Percentiles rank a stretch among this genome's conserved stretches.
phyloP scores from a whole-genome alignment of 2,797 vertebrate species.

The Onychomys arenicola region DNA sequence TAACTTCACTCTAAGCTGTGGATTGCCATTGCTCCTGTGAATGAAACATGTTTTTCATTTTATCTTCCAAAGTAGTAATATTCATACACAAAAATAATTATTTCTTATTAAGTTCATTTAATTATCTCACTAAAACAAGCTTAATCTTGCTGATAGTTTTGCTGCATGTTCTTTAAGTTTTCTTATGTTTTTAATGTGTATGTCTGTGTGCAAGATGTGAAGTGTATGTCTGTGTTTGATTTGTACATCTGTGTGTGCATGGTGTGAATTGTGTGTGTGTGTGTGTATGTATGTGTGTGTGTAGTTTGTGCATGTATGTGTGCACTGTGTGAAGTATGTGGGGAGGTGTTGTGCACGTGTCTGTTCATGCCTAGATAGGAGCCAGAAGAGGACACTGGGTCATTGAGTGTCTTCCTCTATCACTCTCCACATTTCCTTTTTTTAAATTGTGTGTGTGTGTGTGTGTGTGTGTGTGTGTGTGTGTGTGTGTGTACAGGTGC shows the following conservation, averaged over 20 bases:
- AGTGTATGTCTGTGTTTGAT: neutral
- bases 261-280: neutral
- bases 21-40: neutral
- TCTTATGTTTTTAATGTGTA: neutral
- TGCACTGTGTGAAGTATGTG: neutral
- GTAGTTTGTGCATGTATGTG: neutral
- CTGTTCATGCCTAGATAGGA: neutral
- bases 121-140: slow-evolving; percentile 6
- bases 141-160: neutral
- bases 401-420: neutral
- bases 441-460: neutral
- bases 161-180: neutral
- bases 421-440: neutral
- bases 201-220: neutral
- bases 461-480: neutral
- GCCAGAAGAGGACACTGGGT: neutral
- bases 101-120: slow-evolving; percentile 5
- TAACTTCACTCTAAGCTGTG: neutral
- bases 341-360: neutral
- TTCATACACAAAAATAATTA: neutral
- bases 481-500: neutral
- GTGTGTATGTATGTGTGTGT: neutral
- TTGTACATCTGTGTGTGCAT: neutral
- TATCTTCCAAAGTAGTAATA: slow-evolving; percentile 2
- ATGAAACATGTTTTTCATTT: neutral